Evolutionary conservation across 2,113 vertebrate species (phyloP), one percentile per base, ranked within the genome.

Genomic region (Herpetotheres cachinnans): DNA sequence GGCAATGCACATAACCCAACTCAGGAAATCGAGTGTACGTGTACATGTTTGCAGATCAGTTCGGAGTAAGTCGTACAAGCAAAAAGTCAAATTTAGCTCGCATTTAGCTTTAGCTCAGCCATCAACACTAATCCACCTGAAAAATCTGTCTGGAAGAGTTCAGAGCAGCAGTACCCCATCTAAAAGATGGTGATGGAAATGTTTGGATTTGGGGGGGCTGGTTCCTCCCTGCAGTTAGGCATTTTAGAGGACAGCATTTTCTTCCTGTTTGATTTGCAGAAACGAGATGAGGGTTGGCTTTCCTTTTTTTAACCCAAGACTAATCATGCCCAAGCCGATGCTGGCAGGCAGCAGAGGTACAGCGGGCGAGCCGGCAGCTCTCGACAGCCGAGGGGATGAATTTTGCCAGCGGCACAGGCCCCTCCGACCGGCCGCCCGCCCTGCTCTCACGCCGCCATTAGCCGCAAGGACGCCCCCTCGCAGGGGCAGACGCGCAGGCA

Each of bases 391-490:
- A 38, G 4, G 5, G 11, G 21, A 12, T 12, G 5, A 19, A 18
- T 8, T 4, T 3, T 2, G 12, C 3, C 3, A 13, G 27, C 9
- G 14, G 8, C 16, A 1, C 29, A 3, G 1, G 2, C 7, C 11
- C 2, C 1, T 0, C 1, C 0, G 0, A 1, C 22, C n/a, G n/a
- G n/a, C 34, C 2, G 0, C 16, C 27, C 13, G 1, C 29, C 17
- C 17, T 2, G 4, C 19, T 4, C 7, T 2, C 1, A 2, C 6
- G 7, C 40, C 24, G 36, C 61, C 49, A 11, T 54, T n/a, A 24
- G 1, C 44, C 5, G 8, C 26, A 5, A 4, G 1, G 12, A 1
- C 30, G 0, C 3, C 30, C 62, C 46, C n/a, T 16, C 20, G 1
- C 11, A 1, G 47, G 6, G 1, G 1, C 8, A 21, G 0, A 16